phyloP scores from a whole-genome alignment of 2,797 vertebrate species.

The Loriculus beryllinus region DNA sequence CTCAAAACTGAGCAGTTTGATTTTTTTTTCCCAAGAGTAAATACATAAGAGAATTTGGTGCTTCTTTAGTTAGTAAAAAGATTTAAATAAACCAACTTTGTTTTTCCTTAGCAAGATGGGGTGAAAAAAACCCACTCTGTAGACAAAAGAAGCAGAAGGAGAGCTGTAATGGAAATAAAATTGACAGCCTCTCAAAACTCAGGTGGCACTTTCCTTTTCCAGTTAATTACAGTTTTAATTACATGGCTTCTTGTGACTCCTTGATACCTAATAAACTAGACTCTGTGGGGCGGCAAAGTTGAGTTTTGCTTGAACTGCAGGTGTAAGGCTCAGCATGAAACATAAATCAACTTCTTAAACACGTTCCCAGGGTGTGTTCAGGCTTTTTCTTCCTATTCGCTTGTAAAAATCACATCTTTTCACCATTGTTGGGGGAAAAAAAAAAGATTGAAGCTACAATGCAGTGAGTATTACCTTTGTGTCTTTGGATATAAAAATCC shows the following conservation, averaged over 20 bases:
- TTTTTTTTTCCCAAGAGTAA: background rate
- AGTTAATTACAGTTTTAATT: constrained; percentile 87
- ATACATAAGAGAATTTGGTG: background rate
- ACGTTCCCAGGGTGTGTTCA: constrained; percentile 77
- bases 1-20: background rate
- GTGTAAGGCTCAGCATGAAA: constrained; percentile 80
- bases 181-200: constrained; percentile 85
- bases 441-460: constrained; percentile 25
- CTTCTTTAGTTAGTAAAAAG: background rate
- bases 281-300: constrained; percentile 82
- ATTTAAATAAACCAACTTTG: background rate
- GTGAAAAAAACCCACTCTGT: background rate
- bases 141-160: constrained; percentile 76
- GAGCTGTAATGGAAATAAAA: constrained; percentile 81
- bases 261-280: constrained; percentile 85
- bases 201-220: constrained; percentile 83
- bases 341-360: constrained; percentile 84
- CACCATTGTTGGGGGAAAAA: constrained; percentile 47
- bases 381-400: constrained; percentile 74
- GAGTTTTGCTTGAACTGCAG: constrained; percentile 84
- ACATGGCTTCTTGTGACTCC: constrained; percentile 84
- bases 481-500: constrained; percentile 47
- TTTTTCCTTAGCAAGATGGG: constrained; percentile 46
- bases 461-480: constrained; percentile 52
- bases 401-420: constrained; percentile 75